Conservation (phyloP, 2,888 invertebrate genomes). For the Erebia epiphron region DNA sequence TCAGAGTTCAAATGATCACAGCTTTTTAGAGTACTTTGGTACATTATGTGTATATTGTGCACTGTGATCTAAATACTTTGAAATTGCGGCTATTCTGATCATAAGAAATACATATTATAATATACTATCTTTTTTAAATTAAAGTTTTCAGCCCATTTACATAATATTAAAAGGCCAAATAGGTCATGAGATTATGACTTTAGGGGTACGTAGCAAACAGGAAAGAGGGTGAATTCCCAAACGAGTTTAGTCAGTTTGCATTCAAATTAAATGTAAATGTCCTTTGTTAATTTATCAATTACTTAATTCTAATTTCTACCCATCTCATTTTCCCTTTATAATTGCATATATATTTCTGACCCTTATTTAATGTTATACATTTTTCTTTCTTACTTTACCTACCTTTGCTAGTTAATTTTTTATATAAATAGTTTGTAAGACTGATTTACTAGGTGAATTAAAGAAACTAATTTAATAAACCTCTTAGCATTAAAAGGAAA, state of each 20-base stretch:
- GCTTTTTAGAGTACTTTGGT: too few relatives aligned
- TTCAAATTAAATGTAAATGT: constrained; percentile 12
- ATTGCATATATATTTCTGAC: neutral
- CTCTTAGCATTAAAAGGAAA: constrained; percentile 11
- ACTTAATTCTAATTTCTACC: neutral
- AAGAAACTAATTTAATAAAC: constrained; percentile 23
- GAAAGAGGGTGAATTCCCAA: constrained; percentile 8
- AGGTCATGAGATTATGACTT: neutral
- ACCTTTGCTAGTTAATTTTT: neutral
- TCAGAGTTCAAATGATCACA: too few relatives aligned
- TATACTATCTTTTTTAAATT: too few relatives aligned
- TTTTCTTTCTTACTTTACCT: neutral
- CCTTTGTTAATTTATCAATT: constrained; percentile 11
- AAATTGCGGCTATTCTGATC: too few relatives aligned
- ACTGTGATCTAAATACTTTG: too few relatives aligned
- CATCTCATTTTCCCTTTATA: neutral
- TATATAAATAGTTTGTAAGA: constrained; percentile 35
- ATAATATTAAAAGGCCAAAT: neutral
- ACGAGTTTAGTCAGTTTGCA: neutral
- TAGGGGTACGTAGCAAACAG: neutral
- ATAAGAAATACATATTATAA: too few relatives aligned
- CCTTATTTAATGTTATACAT: neutral
- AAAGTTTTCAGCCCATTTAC: neutral
- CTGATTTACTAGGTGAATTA: constrained; percentile 28
- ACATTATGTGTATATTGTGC: too few relatives aligned